phyloP scores from a whole-genome alignment of 2,888 invertebrate species.

The Parelbella ahira region DNA sequence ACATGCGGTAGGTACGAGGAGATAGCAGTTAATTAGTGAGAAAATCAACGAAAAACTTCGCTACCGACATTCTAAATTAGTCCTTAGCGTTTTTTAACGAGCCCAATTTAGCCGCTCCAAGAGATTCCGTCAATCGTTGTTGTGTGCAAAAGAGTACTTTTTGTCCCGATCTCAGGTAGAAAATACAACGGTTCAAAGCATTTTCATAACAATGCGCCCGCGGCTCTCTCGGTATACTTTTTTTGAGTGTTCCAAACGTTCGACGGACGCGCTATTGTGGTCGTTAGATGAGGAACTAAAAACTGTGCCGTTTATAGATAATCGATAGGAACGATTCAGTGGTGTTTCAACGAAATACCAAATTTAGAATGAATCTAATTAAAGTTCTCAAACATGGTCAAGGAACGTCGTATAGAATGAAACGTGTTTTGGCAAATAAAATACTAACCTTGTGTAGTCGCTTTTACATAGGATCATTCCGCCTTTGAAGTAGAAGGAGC shows the following conservation, averaged over 20 bases:
- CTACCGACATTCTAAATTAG: conserved; percentile 65
- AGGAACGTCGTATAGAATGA: conserved; percentile 23
- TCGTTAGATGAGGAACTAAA: conserved; percentile 72
- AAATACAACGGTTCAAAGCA: conserved; percentile 69
- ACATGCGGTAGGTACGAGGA: conserved; percentile 38
- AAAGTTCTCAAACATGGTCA: conserved; percentile 39
- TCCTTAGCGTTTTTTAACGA: conserved; percentile 66
- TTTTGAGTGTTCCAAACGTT: conserved; percentile 64
- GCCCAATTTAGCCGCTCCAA: conserved; percentile 63
- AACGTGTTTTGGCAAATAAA: no score
- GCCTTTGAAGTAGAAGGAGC: conserved; percentile 94
- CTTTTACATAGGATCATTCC: conserved; percentile 97
- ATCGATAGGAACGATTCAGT: conserved; percentile 65
- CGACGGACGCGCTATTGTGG: conserved; percentile 77
- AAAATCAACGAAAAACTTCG: conserved; percentile 58
- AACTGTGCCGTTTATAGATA: conserved; percentile 63
- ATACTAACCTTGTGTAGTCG: conserved; percentile 94
- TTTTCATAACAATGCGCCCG: conserved; percentile 79
- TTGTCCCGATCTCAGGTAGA: conserved; percentile 71
- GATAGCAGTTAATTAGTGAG: conserved; percentile 39
- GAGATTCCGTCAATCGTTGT: conserved; percentile 59
- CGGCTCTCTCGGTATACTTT: conserved; percentile 69
- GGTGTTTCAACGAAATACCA: conserved; percentile 46
- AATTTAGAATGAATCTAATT: conserved; percentile 57
- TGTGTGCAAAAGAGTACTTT: conserved; percentile 69